Conservation (phyloP, 2,888 invertebrate species). For the Neoitamus cyanurus region DNA sequence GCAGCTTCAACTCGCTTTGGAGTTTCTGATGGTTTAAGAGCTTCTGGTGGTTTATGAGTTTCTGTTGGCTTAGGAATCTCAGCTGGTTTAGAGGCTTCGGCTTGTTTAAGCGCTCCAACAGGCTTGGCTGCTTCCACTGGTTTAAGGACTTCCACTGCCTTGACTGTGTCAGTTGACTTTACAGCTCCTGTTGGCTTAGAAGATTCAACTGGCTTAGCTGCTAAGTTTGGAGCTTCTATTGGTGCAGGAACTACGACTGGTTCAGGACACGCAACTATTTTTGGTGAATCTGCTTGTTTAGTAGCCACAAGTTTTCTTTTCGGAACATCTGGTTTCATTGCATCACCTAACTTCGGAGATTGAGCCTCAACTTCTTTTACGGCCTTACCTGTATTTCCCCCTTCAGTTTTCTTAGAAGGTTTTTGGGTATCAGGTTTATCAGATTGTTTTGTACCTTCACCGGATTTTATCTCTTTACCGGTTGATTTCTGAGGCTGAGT, state of each 20-base stretch:
- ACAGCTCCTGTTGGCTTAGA: conserved; percentile 57
- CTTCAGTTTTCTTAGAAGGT: conserved; percentile 78
- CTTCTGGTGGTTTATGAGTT: conserved; percentile 57
- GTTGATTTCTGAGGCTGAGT: conserved; percentile 68
- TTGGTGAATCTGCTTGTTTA: conserved; percentile 93
- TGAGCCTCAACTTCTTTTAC: conserved; percentile 68
- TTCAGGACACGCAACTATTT: conserved; percentile 66
- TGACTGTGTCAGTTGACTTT: conserved; percentile 71
- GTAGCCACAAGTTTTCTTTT: conserved; percentile 72
- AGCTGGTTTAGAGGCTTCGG: conserved; percentile 64
- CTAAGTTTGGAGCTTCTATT: conserved; percentile 62
- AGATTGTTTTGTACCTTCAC: conserved; percentile 60
- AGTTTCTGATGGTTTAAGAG: conserved; percentile 53
- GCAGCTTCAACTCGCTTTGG: conserved; percentile 68
- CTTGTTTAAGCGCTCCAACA: conserved; percentile 81
- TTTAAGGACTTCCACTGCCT: conserved; percentile 81
- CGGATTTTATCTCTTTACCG: conserved; percentile 79
- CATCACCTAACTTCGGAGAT: conserved; percentile 54
- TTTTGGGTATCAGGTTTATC: conserved; percentile 70
- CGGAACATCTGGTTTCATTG: conserved; percentile 67
- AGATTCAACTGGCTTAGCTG: conserved; percentile 67
- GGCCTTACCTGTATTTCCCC: conserved; percentile 69
- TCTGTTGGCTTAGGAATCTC: conserved; percentile 70
- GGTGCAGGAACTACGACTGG: conserved; percentile 57
- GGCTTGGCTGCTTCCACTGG: conserved; percentile 86